Evolutionary conservation across 1,140 invertebrate genomes (phyloP), one percentile per base, ranked within the genome.

Genomic region (Drosophila ananassae): DNA sequence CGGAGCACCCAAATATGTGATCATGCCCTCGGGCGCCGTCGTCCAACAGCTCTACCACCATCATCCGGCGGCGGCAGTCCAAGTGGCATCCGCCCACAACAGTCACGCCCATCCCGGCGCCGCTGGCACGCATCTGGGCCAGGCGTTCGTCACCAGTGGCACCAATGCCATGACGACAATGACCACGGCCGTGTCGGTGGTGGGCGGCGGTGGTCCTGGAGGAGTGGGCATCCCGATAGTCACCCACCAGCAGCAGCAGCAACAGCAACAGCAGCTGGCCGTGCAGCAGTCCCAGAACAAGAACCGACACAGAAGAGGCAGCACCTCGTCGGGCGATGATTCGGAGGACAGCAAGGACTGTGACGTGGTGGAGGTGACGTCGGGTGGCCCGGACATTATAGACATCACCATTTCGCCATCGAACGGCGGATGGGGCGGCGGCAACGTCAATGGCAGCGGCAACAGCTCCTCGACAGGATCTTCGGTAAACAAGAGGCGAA

Each of bases 261-360:
- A 79, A 1, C 55, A 75, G 17, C 77, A 79, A 32, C 51, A 83
- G 47, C 59, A 73, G 48, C 46, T 79, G 10, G 24, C 64, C 34
- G 44, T 47, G 6, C 63, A 69, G 5, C 64, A 50, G 24, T 24
- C 64, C 3, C 63, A 71, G 32, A 69, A 57, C 22, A 52, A 69
- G 44, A 47, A 57, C 34, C 64, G 52, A 44, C 76, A 90, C 58
- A 66, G 91, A 48, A 73, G 91, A 4, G 91, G 91, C 57, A 92
- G 91, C 58, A 90, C 85, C n/a, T 92, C 91, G 2, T 92, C 91
- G 1, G 87, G 79, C 8, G 91, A 92, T 46, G 87, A 92, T 55
- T 90, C 89, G 8, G 91, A 92, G 61, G 91, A 92, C 28, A 92
- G 91, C 74, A 92, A 91, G 79, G 91, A 92, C 71, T 89, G 91